These are phyloP conservation scores for Diaprepes abbreviatus DNA, from an alignment of 2,888 invertebrate species.

Conservation along the genomic window DNA sequence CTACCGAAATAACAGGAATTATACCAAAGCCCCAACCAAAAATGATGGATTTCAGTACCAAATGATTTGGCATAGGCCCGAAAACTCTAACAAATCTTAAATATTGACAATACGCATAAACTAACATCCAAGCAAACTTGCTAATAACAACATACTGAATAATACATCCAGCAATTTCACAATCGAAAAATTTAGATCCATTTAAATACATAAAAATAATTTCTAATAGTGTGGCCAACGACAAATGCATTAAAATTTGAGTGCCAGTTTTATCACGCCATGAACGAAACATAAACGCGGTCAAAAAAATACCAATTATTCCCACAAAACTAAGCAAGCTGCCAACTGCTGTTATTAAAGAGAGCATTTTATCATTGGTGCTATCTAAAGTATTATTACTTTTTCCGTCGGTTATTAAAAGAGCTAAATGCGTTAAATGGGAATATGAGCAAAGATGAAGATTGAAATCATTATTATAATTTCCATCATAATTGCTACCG, in stretches of 20 bases:
- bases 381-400: slow-evolving; percentile 23
- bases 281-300: slow-evolving; percentile 71
- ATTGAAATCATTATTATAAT: slow-evolving; percentile 61
- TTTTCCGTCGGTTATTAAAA: slow-evolving; percentile 66
- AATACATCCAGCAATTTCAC: slow-evolving; percentile 72
- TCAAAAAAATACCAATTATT: slow-evolving; percentile 69
- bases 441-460: slow-evolving; percentile 71
- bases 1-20: slow-evolving; percentile 70
- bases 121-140: slow-evolving; percentile 81
- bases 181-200: slow-evolving; percentile 58
- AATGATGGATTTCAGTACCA: slow-evolving; percentile 74
- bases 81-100: slow-evolving; percentile 77
- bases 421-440: slow-evolving; percentile 74
- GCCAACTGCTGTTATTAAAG: slow-evolving; percentile 70
- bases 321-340: slow-evolving; percentile 71
- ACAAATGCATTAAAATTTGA: slow-evolving; percentile 73
- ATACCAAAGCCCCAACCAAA: slow-evolving; percentile 76
- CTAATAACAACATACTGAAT: slow-evolving; percentile 77
- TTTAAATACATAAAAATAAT: slow-evolving; percentile 62
- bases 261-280: slow-evolving; percentile 76
- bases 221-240: slow-evolving; percentile 69
- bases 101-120: slow-evolving; percentile 78
- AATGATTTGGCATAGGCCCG: slow-evolving; percentile 72
- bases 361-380: slow-evolving; percentile 61
- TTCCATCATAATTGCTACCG: slow-evolving; percentile 69